Base-by-base conservation (phyloP, 2,113 vertebrate species). In the Rhadina sibilatrix region DNA sequence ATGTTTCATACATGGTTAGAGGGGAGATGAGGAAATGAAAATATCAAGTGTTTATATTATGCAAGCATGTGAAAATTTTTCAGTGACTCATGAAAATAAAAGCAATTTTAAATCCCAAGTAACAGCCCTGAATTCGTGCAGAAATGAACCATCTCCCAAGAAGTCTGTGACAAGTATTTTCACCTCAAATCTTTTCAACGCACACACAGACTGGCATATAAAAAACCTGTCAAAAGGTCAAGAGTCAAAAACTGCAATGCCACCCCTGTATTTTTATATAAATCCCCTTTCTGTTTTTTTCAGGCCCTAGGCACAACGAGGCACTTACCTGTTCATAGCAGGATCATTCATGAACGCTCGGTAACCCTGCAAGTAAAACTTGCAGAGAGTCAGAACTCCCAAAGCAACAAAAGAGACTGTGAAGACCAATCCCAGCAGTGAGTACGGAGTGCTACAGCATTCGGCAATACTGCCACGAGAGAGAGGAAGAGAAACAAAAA, bases 301-400 rank as follows among this genome's bases (percentile, higher is more conserved):
- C 68, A 83, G 64, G 59, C 7, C 16, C 18, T 3, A 53, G n/a
- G n/a, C n/a, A 79, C 65, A 75, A 52, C 0, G 1, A 94, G 24
- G 42, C 65, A 78, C 95, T 94, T 68, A 99, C 99, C 99, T 98
- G 93, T 99, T 99, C 99, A 99, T 99, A 95, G 99, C 98, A 90
- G 99, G 99, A 97, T 99, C 99, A 42, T 99, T 99, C 98, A 99
- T 99, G 95, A 99, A 99, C 4, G 99, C 99, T 71, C 99, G 97
- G 89, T 99, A 99, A 66, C 99, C 99, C 91, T 99, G 99, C 95
- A 99, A 97, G 98, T 99, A 99, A 96, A 99, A 99, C 98, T 99
- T 99, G 99, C 99, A 99, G 95, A 99, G 99, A 6, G 99, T 99
- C 92, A 99, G 97, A 91, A 99, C 99, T 49, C 99, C 99, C 98